Evolutionary conservation across 2,888 invertebrate genomes (phyloP).

Genomic region (Volucella bombylans): DNA sequence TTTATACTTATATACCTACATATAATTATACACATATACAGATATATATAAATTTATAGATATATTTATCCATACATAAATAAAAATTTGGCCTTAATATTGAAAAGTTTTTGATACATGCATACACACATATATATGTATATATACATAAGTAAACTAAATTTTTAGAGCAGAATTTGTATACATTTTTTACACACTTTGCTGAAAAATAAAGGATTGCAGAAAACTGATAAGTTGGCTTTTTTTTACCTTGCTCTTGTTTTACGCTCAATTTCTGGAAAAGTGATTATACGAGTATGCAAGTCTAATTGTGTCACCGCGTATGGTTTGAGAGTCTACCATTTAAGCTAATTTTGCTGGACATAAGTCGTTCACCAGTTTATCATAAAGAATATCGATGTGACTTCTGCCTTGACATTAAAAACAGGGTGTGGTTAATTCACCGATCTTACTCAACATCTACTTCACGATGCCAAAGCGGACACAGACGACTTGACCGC

Average conservation of each 20-base stretch:
- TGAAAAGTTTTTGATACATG: slow-evolving; percentile 71
- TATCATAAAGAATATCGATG: too few relatives aligned
- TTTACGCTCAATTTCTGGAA: neutral
- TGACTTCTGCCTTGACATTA: too few relatives aligned
- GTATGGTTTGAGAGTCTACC: too few relatives aligned
- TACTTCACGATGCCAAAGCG: too few relatives aligned
- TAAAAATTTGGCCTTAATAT: slow-evolving; percentile 77
- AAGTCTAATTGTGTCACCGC: too few relatives aligned
- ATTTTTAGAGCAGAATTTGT: slow-evolving; percentile 38
- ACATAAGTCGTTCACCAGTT: too few relatives aligned
- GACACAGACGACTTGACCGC: too few relatives aligned
- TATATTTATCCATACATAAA: slow-evolving; percentile 26
- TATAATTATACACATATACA: slow-evolving; percentile 36
- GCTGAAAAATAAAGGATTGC: slow-evolving; percentile 32
- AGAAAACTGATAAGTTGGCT: neutral
- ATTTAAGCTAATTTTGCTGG: too few relatives aligned
- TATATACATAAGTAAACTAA: slow-evolving; percentile 37
- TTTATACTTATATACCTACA: slow-evolving; percentile 12
- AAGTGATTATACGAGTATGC: neutral
- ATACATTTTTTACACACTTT: slow-evolving; percentile 41
- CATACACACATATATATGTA: slow-evolving; percentile 74
- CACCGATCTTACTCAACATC: too few relatives aligned
- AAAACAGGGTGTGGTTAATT: too few relatives aligned
- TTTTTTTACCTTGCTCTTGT: neutral
- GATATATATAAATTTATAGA: slow-evolving; percentile 32